Evolutionary conservation across 2,113 vertebrate genomes (phyloP).

Genomic region (Mormyrus lacerda): DNA sequence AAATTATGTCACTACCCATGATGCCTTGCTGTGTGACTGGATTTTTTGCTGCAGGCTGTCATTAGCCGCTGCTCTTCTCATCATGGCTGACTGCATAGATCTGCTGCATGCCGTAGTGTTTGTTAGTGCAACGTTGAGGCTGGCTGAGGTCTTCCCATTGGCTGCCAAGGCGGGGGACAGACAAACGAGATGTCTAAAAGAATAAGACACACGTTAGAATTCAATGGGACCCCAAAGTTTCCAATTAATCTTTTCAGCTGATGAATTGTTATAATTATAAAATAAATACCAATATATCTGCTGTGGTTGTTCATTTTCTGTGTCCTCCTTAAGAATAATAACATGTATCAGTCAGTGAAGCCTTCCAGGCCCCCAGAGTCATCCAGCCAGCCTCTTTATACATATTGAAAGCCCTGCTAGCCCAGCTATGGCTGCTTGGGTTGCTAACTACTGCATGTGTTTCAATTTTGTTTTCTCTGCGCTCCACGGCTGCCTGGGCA

Average conservation of each 20-base stretch:
- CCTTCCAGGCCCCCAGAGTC: not conserved
- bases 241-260: not conserved
- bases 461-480: conserved; percentile 72
- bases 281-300: not conserved
- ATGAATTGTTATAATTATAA: not conserved
- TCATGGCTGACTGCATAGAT: conserved; percentile 40
- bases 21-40: conserved; percentile 1
- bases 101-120: conserved; percentile 34
- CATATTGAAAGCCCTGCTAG: conserved; percentile 32
- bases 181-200: not conserved
- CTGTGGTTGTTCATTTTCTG: not conserved
- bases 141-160: not conserved
- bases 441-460: conserved; percentile 66
- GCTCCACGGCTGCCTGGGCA: conserved; percentile 69
- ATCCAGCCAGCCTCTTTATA: not conserved
- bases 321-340: not conserved
- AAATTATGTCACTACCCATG: not conserved
- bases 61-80: conserved; percentile 43
- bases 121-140: conserved; percentile 27
- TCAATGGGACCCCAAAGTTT: not conserved
- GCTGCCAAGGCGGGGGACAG: not conserved
- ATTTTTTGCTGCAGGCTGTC: conserved; percentile 31
- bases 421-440: conserved; percentile 44
- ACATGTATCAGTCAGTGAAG: not conserved
- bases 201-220: not conserved